Percentiles rank a stretch among this genome's conserved stretches.
These are phyloP conservation scores for Siphlonurus alternatus DNA, from an alignment of 2,888 invertebrate species.

Conservation along the genomic window DNA sequence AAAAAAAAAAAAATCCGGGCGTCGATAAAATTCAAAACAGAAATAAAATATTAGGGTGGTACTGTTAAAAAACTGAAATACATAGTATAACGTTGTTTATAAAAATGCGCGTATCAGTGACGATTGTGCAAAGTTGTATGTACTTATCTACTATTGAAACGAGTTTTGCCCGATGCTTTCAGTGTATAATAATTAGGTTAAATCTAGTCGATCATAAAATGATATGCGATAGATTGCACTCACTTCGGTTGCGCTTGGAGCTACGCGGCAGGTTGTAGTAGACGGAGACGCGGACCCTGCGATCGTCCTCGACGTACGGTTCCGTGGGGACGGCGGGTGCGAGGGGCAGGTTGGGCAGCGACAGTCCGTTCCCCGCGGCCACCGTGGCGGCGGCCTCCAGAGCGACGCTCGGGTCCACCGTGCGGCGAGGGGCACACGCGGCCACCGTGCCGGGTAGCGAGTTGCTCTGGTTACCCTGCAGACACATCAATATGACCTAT, in stretches of 20 bases:
- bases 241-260: constrained; percentile 36
- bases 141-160: too few species aligned
- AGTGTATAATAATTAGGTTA: too few species aligned
- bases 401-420: neutral
- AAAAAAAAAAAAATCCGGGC: neutral
- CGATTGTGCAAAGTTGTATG: too few species aligned
- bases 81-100: too few species aligned
- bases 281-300: constrained; percentile 36
- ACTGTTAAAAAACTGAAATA: too few species aligned
- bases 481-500: constrained; percentile 7
- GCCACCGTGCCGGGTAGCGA: neutral
- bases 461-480: constrained; percentile 11
- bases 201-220: too few species aligned
- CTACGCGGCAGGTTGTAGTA: constrained; percentile 40
- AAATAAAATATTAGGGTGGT: too few species aligned
- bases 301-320: constrained; percentile 26
- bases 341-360: neutral
- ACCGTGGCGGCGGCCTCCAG: constrained; percentile 3
- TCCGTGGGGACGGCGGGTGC: neutral
- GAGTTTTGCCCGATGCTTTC: too few species aligned
- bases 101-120: too few species aligned
- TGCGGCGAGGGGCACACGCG: constrained; percentile 4
- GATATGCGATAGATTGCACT: too few species aligned
- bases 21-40: neutral
- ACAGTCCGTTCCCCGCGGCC: neutral